Evolutionary conservation across 2,113 vertebrate genomes (phyloP), one percentile per base, ranked within the genome.

Genomic region (Zapus hudsonius): DNA sequence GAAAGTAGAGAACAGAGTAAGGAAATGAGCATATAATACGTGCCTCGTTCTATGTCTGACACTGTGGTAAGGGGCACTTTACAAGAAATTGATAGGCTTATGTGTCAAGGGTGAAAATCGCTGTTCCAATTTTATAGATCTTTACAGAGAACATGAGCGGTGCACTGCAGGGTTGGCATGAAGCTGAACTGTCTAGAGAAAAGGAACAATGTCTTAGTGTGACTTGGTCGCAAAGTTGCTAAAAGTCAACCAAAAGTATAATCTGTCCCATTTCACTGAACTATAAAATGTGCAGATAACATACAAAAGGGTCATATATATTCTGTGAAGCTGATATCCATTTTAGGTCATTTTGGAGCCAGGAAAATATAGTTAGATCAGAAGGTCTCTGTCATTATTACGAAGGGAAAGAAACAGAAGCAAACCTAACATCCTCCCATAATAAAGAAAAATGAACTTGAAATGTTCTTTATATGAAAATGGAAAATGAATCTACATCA

Each of bases 351-450:
- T 74, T 92, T 82, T 59, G 27, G 89, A 90, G 79, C 55, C 92
- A 61, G 33, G 82, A 1, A 27, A 36, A 74, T 84, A 25, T 22
- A 93, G 78, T 90, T 25, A 74, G 69, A 83, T 88, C 42, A 85
- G 74, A 92, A 93, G 36, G 12, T 9, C 20, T 63, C 17, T 67
- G 57, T 44, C 47, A 63, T 92, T 84, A 81, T 72, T 69, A 57
- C n/a, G 36, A 93, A 93, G 17, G n/a, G 81, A 17, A 94, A 92
- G 63, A 93, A 95, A 91, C 72, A 94, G 52, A 93, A 85, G 2
- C 42, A 57, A 88, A 93, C 36, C 42, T 6, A 75, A 40, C 52
- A 63, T 44, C 61, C 38, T 93, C 91, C 78, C 55, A 17, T 25
- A 73, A 87, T 61, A 74, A 94, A 91, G 3, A 88, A 42, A 93